Evolutionary conservation across 2,113 vertebrate species (phyloP), one percentile per base, ranked within the genome.

Genomic region (Setophaga kirtlandii): DNA sequence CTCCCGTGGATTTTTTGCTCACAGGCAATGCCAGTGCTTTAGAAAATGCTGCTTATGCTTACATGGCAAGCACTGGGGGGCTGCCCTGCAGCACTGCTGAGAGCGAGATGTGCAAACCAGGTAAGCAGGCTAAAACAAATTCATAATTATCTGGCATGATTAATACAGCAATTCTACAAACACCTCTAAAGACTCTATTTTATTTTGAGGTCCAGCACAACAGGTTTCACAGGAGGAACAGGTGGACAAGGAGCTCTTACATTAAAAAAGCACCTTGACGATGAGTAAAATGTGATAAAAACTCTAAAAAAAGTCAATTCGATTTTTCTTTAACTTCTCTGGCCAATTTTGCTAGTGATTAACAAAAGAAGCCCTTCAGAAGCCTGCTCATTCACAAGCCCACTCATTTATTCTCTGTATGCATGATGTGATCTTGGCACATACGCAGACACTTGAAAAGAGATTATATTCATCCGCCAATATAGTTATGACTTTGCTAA

Each of bases 401-500:
- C 90, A 81, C 86, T 96, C 94, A 79, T 83, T 93, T 89, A 68
- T 70, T 71, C 83, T 67, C 80, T 75, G 31, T 23, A 30, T 60
- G 69, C 77, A 49, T 10, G 77, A 96, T 93, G 92, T n/a, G 83
- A 93, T 89, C 90, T 93, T 94, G 94, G 92, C 87, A 96, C 14
- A 0, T 56, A 83, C 2, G 1, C 2, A 94, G 89, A 92, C 83
- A 94, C 83, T 96, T 84, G 64, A 92, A 80, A 94, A 82, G 84
- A 91, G 74, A 92, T 90, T 90, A 89, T 89, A 94, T 92, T 91
- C 93, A 94, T 79, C 93, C 0, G 2, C 83, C 87, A 95, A 64
- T 89, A 79, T 50, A 94, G 94, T 81, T 90, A 92, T 6, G 24
- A 87, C 93, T 97, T 91, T 49, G 87, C 93, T 94, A 95, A 94